These are phyloP conservation scores for Cylindroiulus punctatus DNA, from an alignment of 2,888 invertebrate genomes.

Conservation along the genomic window DNA sequence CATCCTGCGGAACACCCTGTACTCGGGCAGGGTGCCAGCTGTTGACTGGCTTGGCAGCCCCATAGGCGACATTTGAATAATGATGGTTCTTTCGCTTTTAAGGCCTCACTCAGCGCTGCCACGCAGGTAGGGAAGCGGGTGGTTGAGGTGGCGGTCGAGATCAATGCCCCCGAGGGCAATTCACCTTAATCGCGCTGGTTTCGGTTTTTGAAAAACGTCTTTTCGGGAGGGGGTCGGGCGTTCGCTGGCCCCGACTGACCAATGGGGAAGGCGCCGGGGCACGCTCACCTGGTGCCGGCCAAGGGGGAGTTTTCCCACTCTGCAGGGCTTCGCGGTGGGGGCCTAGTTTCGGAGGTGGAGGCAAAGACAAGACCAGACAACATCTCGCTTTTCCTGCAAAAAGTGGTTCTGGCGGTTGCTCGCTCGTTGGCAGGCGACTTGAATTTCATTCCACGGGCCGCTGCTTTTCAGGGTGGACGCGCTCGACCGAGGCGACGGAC, in stretches of 20 bases:
- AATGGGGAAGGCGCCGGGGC: slow-evolving; percentile 7
- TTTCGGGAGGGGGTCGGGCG: slow-evolving; percentile 17
- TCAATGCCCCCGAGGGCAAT: slow-evolving; percentile 47
- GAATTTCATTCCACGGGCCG: slow-evolving; percentile 45
- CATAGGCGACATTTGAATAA: slow-evolving; percentile 47
- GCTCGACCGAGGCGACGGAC: neutral
- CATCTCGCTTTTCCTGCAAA: slow-evolving; percentile 3
- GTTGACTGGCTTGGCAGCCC: slow-evolving; percentile 27
- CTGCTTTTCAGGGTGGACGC: neutral
- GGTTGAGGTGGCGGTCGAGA: slow-evolving; percentile 24
- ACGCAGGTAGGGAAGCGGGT: slow-evolving; percentile 36
- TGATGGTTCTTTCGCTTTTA: slow-evolving; percentile 35
- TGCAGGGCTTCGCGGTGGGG: neutral
- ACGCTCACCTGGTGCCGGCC: slow-evolving; percentile 30
- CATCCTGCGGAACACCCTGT: neutral
- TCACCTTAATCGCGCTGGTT: slow-evolving; percentile 39
- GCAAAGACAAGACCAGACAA: neutral
- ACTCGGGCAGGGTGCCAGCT: slow-evolving; percentile 24
- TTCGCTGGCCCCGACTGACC: slow-evolving; percentile 5
- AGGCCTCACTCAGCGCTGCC: slow-evolving; percentile 24
- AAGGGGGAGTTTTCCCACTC: slow-evolving; percentile 39
- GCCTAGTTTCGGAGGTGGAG: slow-evolving; percentile 30
- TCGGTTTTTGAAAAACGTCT: slow-evolving; percentile 31
- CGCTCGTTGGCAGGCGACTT: slow-evolving; percentile 47
- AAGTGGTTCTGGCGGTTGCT: slow-evolving; percentile 3